Evolutionary conservation across 2,888 invertebrate species (phyloP), one percentile per base, ranked within the genome.

Genomic region (Embidobia sp.): DNA sequence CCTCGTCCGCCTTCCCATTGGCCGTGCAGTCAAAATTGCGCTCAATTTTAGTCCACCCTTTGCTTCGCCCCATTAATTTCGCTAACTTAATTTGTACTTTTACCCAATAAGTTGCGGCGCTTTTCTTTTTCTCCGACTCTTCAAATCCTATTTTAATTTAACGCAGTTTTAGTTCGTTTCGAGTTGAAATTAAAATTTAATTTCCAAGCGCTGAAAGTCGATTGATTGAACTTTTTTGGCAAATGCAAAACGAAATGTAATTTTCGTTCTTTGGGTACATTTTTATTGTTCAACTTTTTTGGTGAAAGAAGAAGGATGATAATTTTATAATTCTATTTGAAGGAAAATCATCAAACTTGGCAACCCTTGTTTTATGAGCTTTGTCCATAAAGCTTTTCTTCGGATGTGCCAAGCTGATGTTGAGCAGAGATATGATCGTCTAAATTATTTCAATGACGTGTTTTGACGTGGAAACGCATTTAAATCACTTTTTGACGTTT

Each of bases 1-100:
- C 67, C 63, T 53, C 67, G 53, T 46, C 44, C 57, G 49, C 64
- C 55, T 66, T 61, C 37, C 63, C 72, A 72, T 72, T 55, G 31
- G 10, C 37, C n/a, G 27, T 48, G 53, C 73, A 31, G 11, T 59
- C 48, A 66, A 64, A 63, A 51, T 29, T 55, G 27, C 46, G 10
- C 26, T 40, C 57, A 53, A 46, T 27, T 49, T 59, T 57, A 49
- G 48, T 73, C 31, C 8, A 18, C n/a, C 48, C 33, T 63, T 48
- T 35, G 27, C 57, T 61, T 5, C 27, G 59, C 13, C 4, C n/a
- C 57, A 44, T 44, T 61, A 31, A 57, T 40, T 46, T 57, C 16
- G 2, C 15, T 8, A 18, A 19, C 15, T 7, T 4, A 11, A 55
- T 11, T 27, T 31, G 4, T 7, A 5, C n/a, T 44, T 44, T 22